Base-by-base conservation (phyloP, 2,113 vertebrate species). In the Corydoras maculifer region DNA sequence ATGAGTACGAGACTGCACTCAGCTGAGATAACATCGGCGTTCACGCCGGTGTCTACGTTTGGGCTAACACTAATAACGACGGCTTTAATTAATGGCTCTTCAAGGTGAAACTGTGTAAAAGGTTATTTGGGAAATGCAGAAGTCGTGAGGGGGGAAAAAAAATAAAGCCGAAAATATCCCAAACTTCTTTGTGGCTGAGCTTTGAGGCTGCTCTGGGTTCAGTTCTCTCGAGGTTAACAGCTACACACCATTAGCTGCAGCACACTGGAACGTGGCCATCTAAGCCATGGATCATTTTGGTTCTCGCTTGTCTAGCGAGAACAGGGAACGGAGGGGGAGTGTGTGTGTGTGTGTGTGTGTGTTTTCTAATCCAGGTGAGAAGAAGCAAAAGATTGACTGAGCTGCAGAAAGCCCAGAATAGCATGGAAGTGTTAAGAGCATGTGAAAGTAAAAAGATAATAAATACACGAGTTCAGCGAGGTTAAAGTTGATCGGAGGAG, bases 211-310 rank as follows among this genome's bases (percentile, higher is more conserved):
- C 65, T 31, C 30, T 67, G 61, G 29, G 50, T 43, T 68, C 61
- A n/a, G 61, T 62, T 53, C 66, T 75, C 62, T 59, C 12, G 76
- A 70, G 68, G 63, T 76, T 75, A 77, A 77, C 69, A 72, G 72
- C 53, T 81, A 82, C 82, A 83, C 77, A 72, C 82, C 78, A 84
- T 81, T 82, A 84, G 82, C 82, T 77, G 78, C 77, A 69, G 76
- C 78, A 77, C 80, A 68, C 72, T 75, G 81, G 83, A 79, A 82
- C 80, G 79, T 70, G 67, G 79, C 65, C 79, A 80, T 78, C 73
- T 51, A 75, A 65, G 72, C 77, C 79, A 75, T 5, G 77, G 81
- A 71, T 85, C 79, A 84, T 70, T 5, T 68, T 66, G 57, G 66
- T 72, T 70, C 73, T 84, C 82, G 66, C 49, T 79, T 73, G 69